Evolutionary conservation across 2,113 vertebrate genomes (phyloP), one percentile per base, ranked within the genome.

Genomic region (Channa maculata): DNA sequence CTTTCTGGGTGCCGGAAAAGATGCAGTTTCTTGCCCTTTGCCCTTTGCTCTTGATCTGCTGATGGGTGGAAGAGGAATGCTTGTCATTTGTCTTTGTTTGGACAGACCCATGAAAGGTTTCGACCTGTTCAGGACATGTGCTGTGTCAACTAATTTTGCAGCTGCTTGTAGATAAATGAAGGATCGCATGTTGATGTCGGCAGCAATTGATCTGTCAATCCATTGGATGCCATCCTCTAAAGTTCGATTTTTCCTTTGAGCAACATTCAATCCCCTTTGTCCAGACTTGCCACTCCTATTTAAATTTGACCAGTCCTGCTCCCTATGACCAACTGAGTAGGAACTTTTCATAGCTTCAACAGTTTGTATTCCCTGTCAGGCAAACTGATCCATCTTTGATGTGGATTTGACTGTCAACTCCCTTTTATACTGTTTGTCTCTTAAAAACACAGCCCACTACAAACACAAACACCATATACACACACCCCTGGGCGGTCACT

Each of bases 11-110:
- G 33, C 37, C 9, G 71, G 55, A 6, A 3, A 41, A 70, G 61
- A 53, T 15, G 78, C 50, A 2, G 53, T n/a, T 43, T 4, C 0
- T 13, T 39, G 45, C 2, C 41, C 81, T 51, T 71, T 75, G 5
- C 75, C 8, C 53, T 24, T 50, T 37, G 75, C 37, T 70, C 62
- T 84, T 5, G 73, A 81, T 44, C 54, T 59, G 36, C 45, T 81
- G 66, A 94, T 94, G 0, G 91, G 93, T 4, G 91, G 92, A 4
- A 94, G 69, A 13, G 65, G 62, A 24, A 71, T 15, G 52, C 63
- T 70, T 39, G 36, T 6, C 0, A 44, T 46, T 12, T n/a, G 61
- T 49, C 84, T 77, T 6, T 49, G 43, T 50, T 75, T 76, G 13
- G 59, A 51, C 11, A 8, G 51, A 37, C 83, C 51, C 49, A 57